phyloP scores from a whole-genome alignment of 2,888 invertebrate species.

The Drosophila sordidula region DNA sequence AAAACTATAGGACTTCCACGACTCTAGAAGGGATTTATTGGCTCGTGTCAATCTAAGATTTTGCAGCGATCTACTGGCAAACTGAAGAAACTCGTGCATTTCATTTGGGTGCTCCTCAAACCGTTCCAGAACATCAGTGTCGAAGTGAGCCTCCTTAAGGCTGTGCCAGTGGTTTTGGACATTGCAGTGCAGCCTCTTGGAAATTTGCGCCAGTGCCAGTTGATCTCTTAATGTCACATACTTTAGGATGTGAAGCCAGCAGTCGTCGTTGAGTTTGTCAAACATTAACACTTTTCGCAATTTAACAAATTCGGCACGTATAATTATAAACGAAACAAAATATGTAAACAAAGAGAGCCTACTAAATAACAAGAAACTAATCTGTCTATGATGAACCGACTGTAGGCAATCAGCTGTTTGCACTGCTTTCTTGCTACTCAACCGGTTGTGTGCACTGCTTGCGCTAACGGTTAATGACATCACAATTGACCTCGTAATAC shows the following conservation, averaged over 20 bases:
- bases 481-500: not conserved
- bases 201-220: slow-evolving; percentile 34
- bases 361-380: not conserved
- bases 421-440: not conserved
- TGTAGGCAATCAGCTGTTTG: slow-evolving; percentile 7
- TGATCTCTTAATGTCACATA: slow-evolving; percentile 51
- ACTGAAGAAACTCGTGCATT: slow-evolving; percentile 41
- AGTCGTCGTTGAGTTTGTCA: slow-evolving; percentile 54
- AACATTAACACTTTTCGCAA: slow-evolving; percentile 25
- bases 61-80: slow-evolving; percentile 38
- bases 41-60: slow-evolving; percentile 18
- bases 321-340: not conserved
- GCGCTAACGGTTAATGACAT: not conserved
- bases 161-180: slow-evolving; percentile 51
- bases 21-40: not conserved
- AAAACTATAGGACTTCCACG: slow-evolving; percentile 39
- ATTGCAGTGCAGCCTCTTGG: slow-evolving; percentile 14
- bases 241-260: slow-evolving; percentile 48
- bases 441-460: not conserved
- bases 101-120: slow-evolving; percentile 15
- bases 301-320: not conserved
- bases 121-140: not conserved
- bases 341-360: slow-evolving; percentile 6
- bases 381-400: no score
- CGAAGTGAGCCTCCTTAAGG: slow-evolving; percentile 5